Evolutionary conservation across 2,113 vertebrate species (phyloP).

Genomic region (Ceyx melanurus): DNA sequence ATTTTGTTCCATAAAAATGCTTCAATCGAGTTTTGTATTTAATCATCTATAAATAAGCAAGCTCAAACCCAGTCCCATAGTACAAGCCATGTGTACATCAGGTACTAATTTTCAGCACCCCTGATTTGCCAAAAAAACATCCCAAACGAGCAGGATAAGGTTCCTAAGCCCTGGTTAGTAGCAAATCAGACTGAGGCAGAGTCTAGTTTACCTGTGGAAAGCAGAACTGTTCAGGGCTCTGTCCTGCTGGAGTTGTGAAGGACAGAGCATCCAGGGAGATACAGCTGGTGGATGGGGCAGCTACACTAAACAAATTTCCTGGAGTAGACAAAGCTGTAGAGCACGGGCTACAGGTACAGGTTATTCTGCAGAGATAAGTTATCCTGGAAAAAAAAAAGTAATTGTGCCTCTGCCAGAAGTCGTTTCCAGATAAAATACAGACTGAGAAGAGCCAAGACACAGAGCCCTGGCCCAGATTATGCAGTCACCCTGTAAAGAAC

Average conservation of each 20-base stretch:
- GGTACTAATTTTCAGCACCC: background rate
- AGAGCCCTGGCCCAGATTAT: background rate
- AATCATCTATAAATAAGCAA: background rate
- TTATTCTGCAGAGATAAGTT: background rate
- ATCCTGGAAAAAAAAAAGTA: background rate
- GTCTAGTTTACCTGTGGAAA: background rate
- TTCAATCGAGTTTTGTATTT: slow-evolving; percentile 2
- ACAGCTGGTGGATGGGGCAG: background rate
- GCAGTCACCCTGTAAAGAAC: background rate
- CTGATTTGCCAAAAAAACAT: background rate
- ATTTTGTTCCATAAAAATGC: background rate
- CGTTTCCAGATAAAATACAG: background rate
- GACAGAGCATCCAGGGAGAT: background rate
- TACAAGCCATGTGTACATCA: background rate
- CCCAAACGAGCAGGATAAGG: background rate
- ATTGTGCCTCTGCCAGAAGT: background rate
- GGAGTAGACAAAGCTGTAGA: background rate
- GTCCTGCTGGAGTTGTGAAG: background rate
- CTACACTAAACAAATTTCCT: background rate
- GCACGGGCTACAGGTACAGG: background rate
- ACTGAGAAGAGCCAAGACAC: background rate
- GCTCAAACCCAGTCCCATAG: background rate
- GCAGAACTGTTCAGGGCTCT: background rate
- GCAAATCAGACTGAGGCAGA: background rate
- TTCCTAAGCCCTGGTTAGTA: background rate